Percentiles rank a stretch among this genome's conserved stretches.
phyloP scores from a whole-genome alignment of 1,140 invertebrate species.

The Hydropsyche tenuis region DNA sequence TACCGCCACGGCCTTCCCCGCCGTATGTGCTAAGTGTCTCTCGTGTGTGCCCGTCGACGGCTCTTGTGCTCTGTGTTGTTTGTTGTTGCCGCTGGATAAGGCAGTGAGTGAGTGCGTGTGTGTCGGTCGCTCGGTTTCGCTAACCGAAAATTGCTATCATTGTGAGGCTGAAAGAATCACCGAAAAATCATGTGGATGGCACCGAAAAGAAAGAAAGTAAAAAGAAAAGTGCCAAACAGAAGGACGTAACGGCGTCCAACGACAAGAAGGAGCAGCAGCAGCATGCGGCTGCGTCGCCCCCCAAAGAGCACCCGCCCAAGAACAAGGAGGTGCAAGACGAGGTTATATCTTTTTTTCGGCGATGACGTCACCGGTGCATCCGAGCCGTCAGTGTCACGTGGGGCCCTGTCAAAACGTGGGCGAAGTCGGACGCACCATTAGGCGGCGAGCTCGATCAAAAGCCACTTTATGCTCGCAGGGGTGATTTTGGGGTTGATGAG shows the following conservation, averaged over 20 bases:
- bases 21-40: conserved; percentile 5
- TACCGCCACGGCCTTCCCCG: not conserved
- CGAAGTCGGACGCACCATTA: conserved; percentile 34
- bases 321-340: conserved; percentile 45
- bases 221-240: conserved; percentile 62
- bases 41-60: not conserved
- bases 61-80: not conserved
- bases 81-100: not conserved
- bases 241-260: conserved; percentile 53
- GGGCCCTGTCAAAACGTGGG: not conserved
- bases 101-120: too few relatives aligned
- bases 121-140: conserved; percentile 35
- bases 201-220: conserved; percentile 64
- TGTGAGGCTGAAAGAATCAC: conserved; percentile 65
- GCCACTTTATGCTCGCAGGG: conserved; percentile 43
- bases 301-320: conserved; percentile 39
- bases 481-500: conserved; percentile 28
- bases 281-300: not conserved
- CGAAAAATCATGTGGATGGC: conserved; percentile 62
- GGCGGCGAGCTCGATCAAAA: conserved; percentile 41
- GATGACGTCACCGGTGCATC: not conserved
- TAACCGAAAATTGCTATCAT: conserved; percentile 56
- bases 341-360: conserved; percentile 26
- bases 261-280: conserved; percentile 43
- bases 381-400: conserved; percentile 10